Conservation (phyloP, 2,797 vertebrate species). For the Bufotes viridis region DNA sequence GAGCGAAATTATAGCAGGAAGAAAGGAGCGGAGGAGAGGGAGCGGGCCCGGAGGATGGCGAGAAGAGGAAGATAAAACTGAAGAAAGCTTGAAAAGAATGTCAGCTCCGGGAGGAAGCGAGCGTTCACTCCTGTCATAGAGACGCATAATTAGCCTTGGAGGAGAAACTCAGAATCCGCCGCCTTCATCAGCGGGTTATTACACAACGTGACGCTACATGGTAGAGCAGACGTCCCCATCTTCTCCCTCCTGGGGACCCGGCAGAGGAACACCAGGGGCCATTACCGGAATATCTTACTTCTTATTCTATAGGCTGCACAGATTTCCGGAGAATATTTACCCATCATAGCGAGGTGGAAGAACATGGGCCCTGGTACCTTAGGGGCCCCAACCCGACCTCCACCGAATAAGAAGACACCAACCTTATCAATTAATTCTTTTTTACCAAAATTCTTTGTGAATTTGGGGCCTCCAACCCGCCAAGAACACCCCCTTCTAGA, state of each 20-base stretch:
- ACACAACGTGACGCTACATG: not conserved
- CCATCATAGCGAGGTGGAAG: too few species aligned
- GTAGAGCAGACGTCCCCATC: not conserved
- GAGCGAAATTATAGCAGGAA: conserved; percentile 27
- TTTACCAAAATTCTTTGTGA: too few species aligned
- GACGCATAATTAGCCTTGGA: conserved; percentile 20
- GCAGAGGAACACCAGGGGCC: not conserved
- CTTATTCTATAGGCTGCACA: not conserved
- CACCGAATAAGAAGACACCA: too few species aligned
- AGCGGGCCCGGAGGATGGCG: not conserved
- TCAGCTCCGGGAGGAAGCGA: not conserved
- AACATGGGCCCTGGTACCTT: too few species aligned
- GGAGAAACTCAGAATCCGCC: not conserved
- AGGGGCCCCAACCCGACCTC: too few species aligned
- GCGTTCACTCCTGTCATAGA: conserved; percentile 12
- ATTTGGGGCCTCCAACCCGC: too few species aligned
- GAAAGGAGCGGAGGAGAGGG: conserved; percentile 12
- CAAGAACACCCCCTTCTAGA: too few species aligned
- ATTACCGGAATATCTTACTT: not conserved
- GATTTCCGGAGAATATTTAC: too few species aligned
- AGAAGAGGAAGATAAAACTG: conserved; percentile 6
- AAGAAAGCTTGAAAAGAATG: conserved; percentile 23
- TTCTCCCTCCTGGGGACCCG: not conserved
- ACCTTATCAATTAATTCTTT: too few species aligned
- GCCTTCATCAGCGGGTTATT: conserved; percentile 7